Conservation (phyloP, 1,140 invertebrate species). For the Berghia stephanieae region DNA sequence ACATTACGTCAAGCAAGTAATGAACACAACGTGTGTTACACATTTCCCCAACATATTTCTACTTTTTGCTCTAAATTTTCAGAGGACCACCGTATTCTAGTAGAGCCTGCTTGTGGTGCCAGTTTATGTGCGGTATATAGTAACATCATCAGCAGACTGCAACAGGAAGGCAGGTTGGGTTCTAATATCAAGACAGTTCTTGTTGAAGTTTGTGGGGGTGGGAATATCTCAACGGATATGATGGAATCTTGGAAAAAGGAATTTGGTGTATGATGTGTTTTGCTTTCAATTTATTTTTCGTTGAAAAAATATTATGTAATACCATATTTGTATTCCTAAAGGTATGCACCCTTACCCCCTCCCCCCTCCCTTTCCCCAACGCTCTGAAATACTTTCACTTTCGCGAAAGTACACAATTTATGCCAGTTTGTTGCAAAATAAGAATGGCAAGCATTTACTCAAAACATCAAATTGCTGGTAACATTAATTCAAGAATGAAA, state of each 20-base stretch:
- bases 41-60: neutral
- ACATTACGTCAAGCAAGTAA: neutral
- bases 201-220: constrained; percentile 71
- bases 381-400: too few species aligned
- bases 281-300: too few species aligned
- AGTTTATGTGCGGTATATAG: constrained; percentile 68
- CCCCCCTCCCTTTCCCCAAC: too few species aligned
- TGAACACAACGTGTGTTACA: neutral
- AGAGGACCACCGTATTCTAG: constrained; percentile 68
- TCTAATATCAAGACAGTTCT: constrained; percentile 58
- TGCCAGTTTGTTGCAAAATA: too few species aligned
- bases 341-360: too few species aligned
- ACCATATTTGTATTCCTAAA: too few species aligned
- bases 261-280: constrained; percentile 50
- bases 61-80: too few species aligned
- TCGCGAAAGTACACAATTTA: too few species aligned
- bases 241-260: constrained; percentile 63
- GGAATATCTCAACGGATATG: constrained; percentile 60
- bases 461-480: too few species aligned
- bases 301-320: too few species aligned
- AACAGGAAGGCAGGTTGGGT: constrained; percentile 53
- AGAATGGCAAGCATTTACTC: too few species aligned
- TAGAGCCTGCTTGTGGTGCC: constrained; percentile 71
- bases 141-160: constrained; percentile 53
- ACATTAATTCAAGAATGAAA: too few species aligned